These are phyloP conservation scores for Leptopilina syphax DNA, from an alignment of 2,888 invertebrate species.

Conservation along the genomic window DNA sequence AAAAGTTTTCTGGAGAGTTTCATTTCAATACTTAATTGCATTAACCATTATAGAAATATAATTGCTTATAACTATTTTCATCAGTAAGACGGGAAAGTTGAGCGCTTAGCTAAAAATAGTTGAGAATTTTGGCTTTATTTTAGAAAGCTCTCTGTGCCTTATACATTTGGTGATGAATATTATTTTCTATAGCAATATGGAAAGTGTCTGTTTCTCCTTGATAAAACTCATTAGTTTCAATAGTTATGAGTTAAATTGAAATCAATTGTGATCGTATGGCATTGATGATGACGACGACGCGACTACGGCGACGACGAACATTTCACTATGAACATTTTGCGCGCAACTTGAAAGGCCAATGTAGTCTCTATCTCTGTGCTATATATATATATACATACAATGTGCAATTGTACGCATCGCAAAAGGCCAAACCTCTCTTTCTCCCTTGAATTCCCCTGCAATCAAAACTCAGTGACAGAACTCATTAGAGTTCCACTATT, in stretches of 20 bases:
- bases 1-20: too few relatives aligned
- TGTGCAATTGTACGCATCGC: not conserved
- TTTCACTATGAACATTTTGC: not conserved
- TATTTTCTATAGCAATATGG: too few relatives aligned
- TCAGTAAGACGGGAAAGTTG: too few relatives aligned
- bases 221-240: conserved; percentile 21
- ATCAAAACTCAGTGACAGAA: conserved; percentile 18
- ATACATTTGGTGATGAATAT: too few relatives aligned
- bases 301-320: too few relatives aligned
- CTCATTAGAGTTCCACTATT: not conserved
- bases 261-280: not conserved
- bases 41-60: too few relatives aligned
- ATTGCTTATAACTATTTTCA: too few relatives aligned
- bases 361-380: not conserved
- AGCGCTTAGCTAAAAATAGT: too few relatives aligned
- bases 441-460: conserved; percentile 14
- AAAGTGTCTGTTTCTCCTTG: not conserved
- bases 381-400: not conserved
- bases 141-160: too few relatives aligned
- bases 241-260: conserved; percentile 8
- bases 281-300: not conserved
- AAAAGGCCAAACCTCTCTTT: conserved; percentile 11
- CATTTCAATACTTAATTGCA: too few relatives aligned
- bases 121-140: too few relatives aligned
- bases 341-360: not conserved